A percentile compares a stretch with the other conserved stretches of the same genome.
Evolutionary conservation across 2,113 vertebrate species (phyloP).

Genomic region (Petrocephalus zakoni): DNA sequence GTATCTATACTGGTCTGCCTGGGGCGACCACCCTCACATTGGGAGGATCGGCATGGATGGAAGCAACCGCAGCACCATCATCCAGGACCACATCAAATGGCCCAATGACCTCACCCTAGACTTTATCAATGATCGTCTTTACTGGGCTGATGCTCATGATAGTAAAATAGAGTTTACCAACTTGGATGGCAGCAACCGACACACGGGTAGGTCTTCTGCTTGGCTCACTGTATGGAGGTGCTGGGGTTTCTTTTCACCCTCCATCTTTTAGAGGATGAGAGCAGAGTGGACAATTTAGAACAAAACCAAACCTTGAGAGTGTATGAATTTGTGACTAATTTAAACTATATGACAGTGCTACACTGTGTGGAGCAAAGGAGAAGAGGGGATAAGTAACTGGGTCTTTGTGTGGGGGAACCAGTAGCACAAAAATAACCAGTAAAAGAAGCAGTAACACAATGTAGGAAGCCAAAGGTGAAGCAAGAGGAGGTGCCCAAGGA

Average conservation of each 20-base stretch:
- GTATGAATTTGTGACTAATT: background rate
- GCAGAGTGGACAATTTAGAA: background rate
- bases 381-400: background rate
- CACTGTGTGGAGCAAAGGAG: background rate
- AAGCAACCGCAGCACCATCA: constrained; percentile 82
- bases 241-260: background rate
- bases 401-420: background rate
- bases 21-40: constrained; percentile 96
- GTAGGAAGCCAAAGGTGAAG: background rate
- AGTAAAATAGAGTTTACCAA: constrained; percentile 86
- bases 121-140: constrained; percentile 91
- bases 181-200: constrained; percentile 81
- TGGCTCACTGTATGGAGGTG: background rate
- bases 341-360: background rate
- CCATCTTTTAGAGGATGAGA: background rate
- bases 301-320: background rate
- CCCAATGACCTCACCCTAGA: constrained; percentile 92
- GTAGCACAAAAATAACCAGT: too few species aligned
- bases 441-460: background rate
- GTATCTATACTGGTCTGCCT: constrained; percentile 98
- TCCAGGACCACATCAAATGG: constrained; percentile 95
- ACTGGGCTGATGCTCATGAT: constrained; percentile 93
- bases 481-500: background rate
- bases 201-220: constrained; percentile 71
- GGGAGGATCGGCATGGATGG: constrained; percentile 95